phyloP scores from a whole-genome alignment of 1,140 invertebrate genomes.

The Proctacanthus coquilletti region DNA sequence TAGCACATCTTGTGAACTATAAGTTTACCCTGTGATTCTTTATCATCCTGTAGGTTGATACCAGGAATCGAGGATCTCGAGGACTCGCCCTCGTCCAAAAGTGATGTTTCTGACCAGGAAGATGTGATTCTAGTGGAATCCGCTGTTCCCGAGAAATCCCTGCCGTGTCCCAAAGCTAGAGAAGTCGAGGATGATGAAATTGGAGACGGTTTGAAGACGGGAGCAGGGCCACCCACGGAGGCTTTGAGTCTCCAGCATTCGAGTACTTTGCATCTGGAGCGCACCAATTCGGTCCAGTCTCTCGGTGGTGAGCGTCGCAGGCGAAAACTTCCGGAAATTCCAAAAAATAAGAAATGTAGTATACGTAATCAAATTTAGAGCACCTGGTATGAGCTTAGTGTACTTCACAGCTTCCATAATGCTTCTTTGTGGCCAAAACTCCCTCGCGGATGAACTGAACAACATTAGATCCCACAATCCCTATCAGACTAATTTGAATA shows the following conservation, averaged over 20 bases:
- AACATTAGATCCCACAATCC: constrained; percentile 12
- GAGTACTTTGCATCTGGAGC: constrained; percentile 19
- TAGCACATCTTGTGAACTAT: too few species aligned
- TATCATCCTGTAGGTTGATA: background rate
- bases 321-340: constrained; percentile 71
- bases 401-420: constrained; percentile 31
- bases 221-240: background rate
- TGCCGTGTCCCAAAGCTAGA: constrained; percentile 2
- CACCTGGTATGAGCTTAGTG: constrained; percentile 7
- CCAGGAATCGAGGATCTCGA: constrained; percentile 30
- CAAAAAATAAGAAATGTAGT: constrained; percentile 72
- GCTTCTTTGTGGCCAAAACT: constrained; percentile 35
- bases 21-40: too few species aligned
- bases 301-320: constrained; percentile 42
- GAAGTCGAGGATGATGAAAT: constrained; percentile 29
- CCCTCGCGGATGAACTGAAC: constrained; percentile 54
- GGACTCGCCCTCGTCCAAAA: constrained; percentile 61
- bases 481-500: constrained; percentile 7
- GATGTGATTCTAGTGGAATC: constrained; percentile 6
- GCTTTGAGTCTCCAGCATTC: constrained; percentile 7
- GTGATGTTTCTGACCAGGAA: constrained; percentile 37
- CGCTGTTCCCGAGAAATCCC: background rate
- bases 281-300: constrained; percentile 14
- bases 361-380: constrained; percentile 9
- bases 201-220: constrained; percentile 25